Evolutionary conservation across 2,113 vertebrate genomes (phyloP), one percentile per base, ranked within the genome.

Genomic region (Pachypanchax playfairii): DNA sequence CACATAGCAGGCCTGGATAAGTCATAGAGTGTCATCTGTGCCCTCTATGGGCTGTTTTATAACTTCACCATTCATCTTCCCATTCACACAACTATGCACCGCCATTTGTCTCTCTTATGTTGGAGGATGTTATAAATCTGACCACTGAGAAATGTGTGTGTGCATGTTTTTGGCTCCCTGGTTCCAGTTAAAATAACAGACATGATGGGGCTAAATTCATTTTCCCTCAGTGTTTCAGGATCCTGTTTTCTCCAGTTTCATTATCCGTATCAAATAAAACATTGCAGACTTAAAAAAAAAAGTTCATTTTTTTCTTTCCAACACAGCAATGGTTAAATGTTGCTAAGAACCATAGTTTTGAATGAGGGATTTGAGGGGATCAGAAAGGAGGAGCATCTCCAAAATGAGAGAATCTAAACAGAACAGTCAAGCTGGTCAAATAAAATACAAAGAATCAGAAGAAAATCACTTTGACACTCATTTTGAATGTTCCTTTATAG

Each of bases 81-180:
- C 68, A 51, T 70, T 88, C 84, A 80, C 77, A 71, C 64, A 83
- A 80, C 73, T 80, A 87, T 84, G 84, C 77, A 55, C 73, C 10
- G 21, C 59, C 73, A 84, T 87, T 80, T 60, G 73, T 84, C 83
- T 82, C 39, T 73, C 79, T 79, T 67, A 80, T 52, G 59, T 65
- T 75, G 77, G 66, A 84, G 68, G 61, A 74, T 60, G 76, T 63
- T 57, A 73, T 90, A 86, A 83, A 90, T 90, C 83, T 76, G 66
- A 64, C 55, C 52, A 44, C 57, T 51, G 44, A 42, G 66, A 44
- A 7, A 46, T 18, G 48, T 39, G 46, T 41, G 51, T 57, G 29
- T 54, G 41, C 42, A 25, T 13, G 21, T 17, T 12, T 25, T 26
- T 75, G 54, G 4, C 25, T 65, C 38, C 72, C 60, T 70, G 65